phyloP scores from a whole-genome alignment of 1,140 invertebrate species.

The Pinna nobilis region DNA sequence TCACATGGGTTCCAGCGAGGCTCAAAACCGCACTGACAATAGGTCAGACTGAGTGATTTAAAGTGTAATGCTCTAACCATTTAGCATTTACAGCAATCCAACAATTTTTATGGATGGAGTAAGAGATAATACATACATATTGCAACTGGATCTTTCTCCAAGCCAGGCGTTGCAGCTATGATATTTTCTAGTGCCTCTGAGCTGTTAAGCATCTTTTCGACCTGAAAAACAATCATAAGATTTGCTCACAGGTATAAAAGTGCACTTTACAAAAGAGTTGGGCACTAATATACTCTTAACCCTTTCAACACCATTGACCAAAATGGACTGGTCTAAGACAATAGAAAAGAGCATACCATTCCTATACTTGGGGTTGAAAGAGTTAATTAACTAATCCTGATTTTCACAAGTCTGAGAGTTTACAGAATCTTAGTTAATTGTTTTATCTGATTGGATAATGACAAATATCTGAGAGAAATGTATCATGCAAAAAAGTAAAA shows the following conservation, averaged over 20 bases:
- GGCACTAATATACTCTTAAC: background rate
- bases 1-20: too few relatives aligned
- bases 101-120: too few relatives aligned
- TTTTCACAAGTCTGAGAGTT: too few relatives aligned
- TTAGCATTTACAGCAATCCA: too few relatives aligned
- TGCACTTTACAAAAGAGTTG: background rate
- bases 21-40: too few relatives aligned
- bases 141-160: constrained; percentile 60
- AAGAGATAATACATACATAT: constrained; percentile 27
- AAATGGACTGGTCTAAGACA: too few relatives aligned
- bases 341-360: too few relatives aligned
- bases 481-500: background rate
- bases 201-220: constrained; percentile 58
- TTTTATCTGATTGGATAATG: background rate
- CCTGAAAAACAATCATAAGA: constrained; percentile 36
- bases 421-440: too few relatives aligned
- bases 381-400: background rate
- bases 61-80: background rate
- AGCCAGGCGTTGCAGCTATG: constrained; percentile 64
- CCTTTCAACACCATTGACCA: too few relatives aligned
- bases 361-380: too few relatives aligned
- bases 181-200: constrained; percentile 65
- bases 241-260: background rate
- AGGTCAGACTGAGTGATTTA: too few relatives aligned
- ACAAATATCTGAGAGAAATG: background rate